Base-by-base conservation (phyloP, 2,797 vertebrate genomes). In the Phrynocephalus vlangalii region DNA sequence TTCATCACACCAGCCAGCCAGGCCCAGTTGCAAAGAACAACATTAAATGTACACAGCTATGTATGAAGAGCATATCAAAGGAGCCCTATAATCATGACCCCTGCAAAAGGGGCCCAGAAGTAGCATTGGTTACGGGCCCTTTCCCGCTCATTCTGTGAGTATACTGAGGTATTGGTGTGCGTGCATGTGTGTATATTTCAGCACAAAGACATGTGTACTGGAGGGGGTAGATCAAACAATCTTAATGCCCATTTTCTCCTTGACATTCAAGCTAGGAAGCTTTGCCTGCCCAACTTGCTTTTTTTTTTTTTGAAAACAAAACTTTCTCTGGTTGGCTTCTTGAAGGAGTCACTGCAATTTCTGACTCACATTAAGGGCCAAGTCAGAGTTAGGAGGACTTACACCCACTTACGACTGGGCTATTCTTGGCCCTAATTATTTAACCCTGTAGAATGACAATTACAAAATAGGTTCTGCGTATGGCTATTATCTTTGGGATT, bases 401-500 rank as follows among this genome's bases (percentile, higher is more conserved):
- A 1, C 81, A 48, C 86, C 50, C 30, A 24, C 50, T 90, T 92
- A 66, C 73, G 77, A 48, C 24, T 76, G 76, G 22, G 82, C 77
- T 86, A 60, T 84, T 82, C 28, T 24, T 18, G 0, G 88, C 91
- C 79, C 85, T 89, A 82, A 82, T 1, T 86, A 16, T 71, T 85
- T 87, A 88, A 0, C 94, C 96, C 95, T 88, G 91, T 92, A 94
- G 93, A 92, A 92, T 92, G 94, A 92, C 93, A 95, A 18, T 92
- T 92, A 89, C 83, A 82, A 91, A 94, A 88, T 94, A 88, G 86
- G 92, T 94, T 94, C 86, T 48, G 79, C 95, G 79, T 92, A 89
- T 84, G 95, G 90, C 89, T 94, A 91, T 94, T 96, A 94, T 83
- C 87, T 93, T 95, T 91, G 90, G 91, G 85, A 93, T 95, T 95